Evolutionary conservation across 2,797 vertebrate species (phyloP), one percentile per base, ranked within the genome.

Genomic region (Sebastes hubbsi): DNA sequence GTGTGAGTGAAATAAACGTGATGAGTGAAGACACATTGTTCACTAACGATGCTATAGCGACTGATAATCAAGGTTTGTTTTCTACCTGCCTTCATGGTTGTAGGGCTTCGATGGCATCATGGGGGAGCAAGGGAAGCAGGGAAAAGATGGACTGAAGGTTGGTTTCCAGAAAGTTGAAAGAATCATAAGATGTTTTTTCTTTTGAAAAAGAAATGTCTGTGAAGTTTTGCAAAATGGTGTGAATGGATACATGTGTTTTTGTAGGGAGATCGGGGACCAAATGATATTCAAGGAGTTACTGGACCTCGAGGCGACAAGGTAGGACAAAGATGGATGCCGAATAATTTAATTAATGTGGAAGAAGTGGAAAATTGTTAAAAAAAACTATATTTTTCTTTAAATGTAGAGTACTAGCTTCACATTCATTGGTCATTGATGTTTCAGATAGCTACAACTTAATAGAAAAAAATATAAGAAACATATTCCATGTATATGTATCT

Each of bases 281-380:
- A 77, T 29, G 95, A 95, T 81, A 73, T 85, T 82, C 87, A 89
- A 70, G 95, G 96, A 84, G 27, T 71, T 79, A 55, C 74, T 78
- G 96, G 96, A 24, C 63, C 91, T 52, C 91, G 89, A 81, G 95
- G 95, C 13, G 77, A 93, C 76, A 96, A 96, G 94, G 96, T 96
- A 81, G 30, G 72, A 60, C 11, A 46, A 59, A 70, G 9, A 36
- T 25, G 3, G 13, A 71, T 29, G 24, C 24, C 24, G 4, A 68
- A 4, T 74, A 12, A 52, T 6, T 25, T 18, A 10, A 52, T 27
- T 79, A 1, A 30, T 30, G 24, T 56, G 42, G 5, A 77, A 30
- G 18, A 30, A 38, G 4, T 32, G 9, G 1, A 22, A 25, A 36
- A 30, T 2, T 34, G 16, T 29, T 60, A 14, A 60, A 52, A 52